Evolutionary conservation across 1,140 invertebrate species (phyloP).

Genomic region (Cherax quadricarinatus): DNA sequence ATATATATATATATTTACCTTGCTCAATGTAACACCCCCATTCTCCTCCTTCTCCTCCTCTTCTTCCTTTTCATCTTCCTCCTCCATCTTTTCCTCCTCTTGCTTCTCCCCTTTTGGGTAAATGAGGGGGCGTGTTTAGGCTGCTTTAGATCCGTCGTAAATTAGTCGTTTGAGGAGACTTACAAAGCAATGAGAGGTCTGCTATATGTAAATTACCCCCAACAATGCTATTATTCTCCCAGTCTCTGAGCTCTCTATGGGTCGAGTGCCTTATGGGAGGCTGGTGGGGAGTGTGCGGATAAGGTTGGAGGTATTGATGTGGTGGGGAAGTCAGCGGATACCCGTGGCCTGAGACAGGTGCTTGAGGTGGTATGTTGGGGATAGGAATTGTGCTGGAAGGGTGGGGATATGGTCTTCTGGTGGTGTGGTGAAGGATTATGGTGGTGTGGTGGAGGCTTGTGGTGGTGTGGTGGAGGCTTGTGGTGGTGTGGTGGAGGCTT

Average conservation of each 20-base stretch:
- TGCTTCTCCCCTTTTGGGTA: not conserved
- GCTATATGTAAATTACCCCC: conserved; percentile 27
- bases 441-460: no score
- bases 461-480: no score
- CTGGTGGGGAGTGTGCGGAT: not conserved
- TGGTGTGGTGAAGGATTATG: not conserved
- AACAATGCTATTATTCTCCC: not conserved
- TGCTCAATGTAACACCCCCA: not conserved
- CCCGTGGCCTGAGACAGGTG: no score
- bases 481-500: not conserved
- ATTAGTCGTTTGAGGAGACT: not conserved
- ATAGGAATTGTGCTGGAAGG: no score
- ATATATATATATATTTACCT: not conserved
- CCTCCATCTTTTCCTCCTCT: no score
- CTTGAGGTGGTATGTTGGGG: no score
- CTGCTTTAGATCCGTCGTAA: not conserved
- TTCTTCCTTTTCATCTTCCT: no score
- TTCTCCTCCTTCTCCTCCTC: not conserved
- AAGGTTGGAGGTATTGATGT: not conserved
- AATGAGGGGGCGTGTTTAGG: conserved; percentile 5
- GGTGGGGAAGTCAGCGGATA: not conserved
- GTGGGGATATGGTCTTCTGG: no score
- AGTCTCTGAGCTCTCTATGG: not conserved
- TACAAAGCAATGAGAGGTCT: conserved; percentile 19
- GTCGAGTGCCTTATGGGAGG: not conserved